Base-by-base conservation (phyloP, 2,797 vertebrate genomes). In the Babyrousa celebensis region DNA sequence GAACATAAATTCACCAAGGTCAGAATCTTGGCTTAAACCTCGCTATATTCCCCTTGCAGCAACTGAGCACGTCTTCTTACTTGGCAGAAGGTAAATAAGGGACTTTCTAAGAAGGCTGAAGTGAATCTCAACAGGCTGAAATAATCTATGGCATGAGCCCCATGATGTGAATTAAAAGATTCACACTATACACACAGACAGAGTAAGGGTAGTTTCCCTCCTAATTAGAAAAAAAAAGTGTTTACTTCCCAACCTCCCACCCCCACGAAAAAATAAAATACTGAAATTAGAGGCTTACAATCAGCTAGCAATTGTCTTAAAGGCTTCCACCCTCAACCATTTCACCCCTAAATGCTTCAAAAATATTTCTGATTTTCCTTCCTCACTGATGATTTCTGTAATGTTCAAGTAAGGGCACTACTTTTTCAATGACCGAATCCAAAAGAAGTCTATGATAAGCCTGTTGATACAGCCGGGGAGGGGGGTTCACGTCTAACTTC, bases 131-230 rank as follows among this genome's bases (percentile, higher is more conserved):
- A 72, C 12, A 77, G 40, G 32, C 4, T 54, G 52, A 85, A 82
- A 52, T 23, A 43, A 77, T 21, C 71, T 54, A 65, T 4, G n/a
- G 43, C 12, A 6, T 7, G 54, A 29, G 0, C 16, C 40, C 36
- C 36, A 23, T 0, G 12, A 12, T n/a, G 29, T 10, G 54, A 67
- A 48, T 40, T 60, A 82, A 77, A 80, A 89, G 63, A 63, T 32
- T 71, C 20, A 40, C 2, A 21, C 2, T 0, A 6, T 4, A 8
- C 1, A 65, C 4, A 15, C 5, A 52, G 23, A 18, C 0, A 10
- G 3, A 63, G 43, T 18, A 18, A 62, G 6, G 1, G 4, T 3
- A 21, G 29, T 32, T 77, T 78, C 54, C 56, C 40, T 71, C 70
- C 56, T 52, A n/a, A n/a, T 52, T n/a, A 75, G 32, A 74, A 83